Evolutionary conservation across 2,113 vertebrate species (phyloP).

Genomic region (Aythya baeri): DNA sequence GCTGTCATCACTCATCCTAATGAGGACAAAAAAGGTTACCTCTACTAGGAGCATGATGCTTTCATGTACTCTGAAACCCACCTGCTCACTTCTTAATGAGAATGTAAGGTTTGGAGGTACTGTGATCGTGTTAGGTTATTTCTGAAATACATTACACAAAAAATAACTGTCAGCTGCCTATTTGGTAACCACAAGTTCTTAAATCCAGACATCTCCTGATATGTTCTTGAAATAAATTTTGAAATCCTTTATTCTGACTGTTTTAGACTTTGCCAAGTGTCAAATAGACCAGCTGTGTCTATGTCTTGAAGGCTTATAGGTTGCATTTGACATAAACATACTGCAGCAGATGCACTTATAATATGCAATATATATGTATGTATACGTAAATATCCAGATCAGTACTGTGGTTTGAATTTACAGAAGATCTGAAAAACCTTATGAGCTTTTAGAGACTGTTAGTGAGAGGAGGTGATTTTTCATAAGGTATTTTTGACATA

Average conservation of each 20-base stretch:
- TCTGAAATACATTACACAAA: constrained; percentile 51
- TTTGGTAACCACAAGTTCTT: constrained; percentile 40
- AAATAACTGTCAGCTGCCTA: constrained; percentile 57
- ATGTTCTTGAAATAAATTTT: constrained; percentile 29
- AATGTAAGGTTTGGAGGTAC: constrained; percentile 61
- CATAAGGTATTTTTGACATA: constrained; percentile 3
- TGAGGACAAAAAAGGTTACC: constrained; percentile 72
- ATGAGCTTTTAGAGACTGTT: not conserved
- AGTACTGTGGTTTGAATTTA: not conserved
- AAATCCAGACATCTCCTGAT: constrained; percentile 28
- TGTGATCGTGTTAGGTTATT: constrained; percentile 64
- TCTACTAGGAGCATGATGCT: constrained; percentile 59
- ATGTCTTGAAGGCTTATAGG: constrained; percentile 3
- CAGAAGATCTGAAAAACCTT: not conserved
- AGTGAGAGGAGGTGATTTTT: constrained; percentile 23
- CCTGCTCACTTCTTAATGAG: constrained; percentile 72
- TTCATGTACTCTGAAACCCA: constrained; percentile 71
- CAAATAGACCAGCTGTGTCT: not conserved
- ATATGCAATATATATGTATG: not conserved
- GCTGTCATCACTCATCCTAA: constrained; percentile 73
- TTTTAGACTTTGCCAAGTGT: constrained; percentile 17
- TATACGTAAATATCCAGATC: constrained; percentile 9
- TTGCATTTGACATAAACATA: constrained; percentile 19
- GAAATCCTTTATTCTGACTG: constrained; percentile 12
- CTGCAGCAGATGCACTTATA: constrained; percentile 5